A percentile compares a stretch with the other conserved stretches of the same genome.
Evolutionary conservation across 2,888 invertebrate species (phyloP).

Genomic region (Ornithoptera alexandrae): DNA sequence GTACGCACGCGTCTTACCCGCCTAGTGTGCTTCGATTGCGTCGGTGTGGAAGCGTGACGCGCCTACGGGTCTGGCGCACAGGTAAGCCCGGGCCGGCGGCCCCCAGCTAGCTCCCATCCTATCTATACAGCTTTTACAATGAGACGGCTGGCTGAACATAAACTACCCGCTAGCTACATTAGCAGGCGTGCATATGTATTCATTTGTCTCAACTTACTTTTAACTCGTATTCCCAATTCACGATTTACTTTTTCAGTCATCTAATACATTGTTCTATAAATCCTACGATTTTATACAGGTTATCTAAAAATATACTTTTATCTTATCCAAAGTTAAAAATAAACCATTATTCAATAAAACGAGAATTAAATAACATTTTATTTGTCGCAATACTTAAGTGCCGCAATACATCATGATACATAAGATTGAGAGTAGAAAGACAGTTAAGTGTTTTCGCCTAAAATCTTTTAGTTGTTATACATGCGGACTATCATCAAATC

Average conservation of each 20-base stretch:
- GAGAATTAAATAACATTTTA: too few species aligned
- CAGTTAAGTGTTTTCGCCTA: too few species aligned
- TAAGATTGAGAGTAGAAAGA: too few species aligned
- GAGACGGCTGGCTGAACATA: slow-evolving; percentile 65
- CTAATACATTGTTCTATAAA: not conserved
- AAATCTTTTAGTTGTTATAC: too few species aligned
- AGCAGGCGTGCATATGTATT: slow-evolving; percentile 48
- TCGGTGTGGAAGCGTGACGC: slow-evolving; percentile 59
- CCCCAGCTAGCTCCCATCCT: slow-evolving; percentile 48
- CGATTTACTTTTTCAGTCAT: not conserved
- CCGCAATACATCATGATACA: too few species aligned
- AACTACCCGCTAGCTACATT: slow-evolving; percentile 66
- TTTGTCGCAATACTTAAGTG: too few species aligned
- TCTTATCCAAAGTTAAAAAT: too few species aligned
- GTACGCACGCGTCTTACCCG: slow-evolving; percentile 11
- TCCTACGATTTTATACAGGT: too few species aligned
- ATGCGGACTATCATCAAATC: too few species aligned
- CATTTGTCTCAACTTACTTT: slow-evolving; percentile 29
- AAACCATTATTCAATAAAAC: too few species aligned
- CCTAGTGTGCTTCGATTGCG: slow-evolving; percentile 28
- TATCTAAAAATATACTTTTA: too few species aligned
- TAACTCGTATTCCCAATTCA: slow-evolving; percentile 34
- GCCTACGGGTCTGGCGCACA: slow-evolving; percentile 68
- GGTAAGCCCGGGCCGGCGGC: slow-evolving; percentile 73
- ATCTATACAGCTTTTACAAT: slow-evolving; percentile 70